Percentiles rank a stretch among this genome's conserved stretches.
Evolutionary conservation across 2,888 invertebrate species (phyloP).

Genomic region (Clusia tigrina): DNA sequence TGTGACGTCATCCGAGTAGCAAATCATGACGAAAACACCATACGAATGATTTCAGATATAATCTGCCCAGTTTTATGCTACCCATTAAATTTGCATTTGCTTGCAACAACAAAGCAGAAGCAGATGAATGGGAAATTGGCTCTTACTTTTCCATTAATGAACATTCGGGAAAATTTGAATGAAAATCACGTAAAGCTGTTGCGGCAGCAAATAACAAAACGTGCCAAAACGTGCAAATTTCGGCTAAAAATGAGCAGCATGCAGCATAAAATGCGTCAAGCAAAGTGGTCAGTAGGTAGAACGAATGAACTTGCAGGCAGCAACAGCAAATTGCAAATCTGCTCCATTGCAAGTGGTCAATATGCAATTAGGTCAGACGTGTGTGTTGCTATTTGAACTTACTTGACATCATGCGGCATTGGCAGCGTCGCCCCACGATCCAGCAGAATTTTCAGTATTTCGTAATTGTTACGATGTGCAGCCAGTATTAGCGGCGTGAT

Average conservation of each 20-base stretch:
- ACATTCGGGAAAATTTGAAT: slow-evolving; percentile 6
- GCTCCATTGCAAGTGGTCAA: no score
- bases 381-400: slow-evolving; percentile 57
- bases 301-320: neutral
- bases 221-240: slow-evolving; percentile 33
- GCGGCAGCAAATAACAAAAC: slow-evolving; percentile 36
- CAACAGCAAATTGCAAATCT: no score
- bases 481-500: slow-evolving; percentile 95
- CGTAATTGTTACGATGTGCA: slow-evolving; percentile 96
- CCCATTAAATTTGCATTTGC: neutral
- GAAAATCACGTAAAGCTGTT: slow-evolving; percentile 37
- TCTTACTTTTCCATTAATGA: neutral
- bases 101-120: slow-evolving; percentile 6
- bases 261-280: neutral
- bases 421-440: slow-evolving; percentile 93
- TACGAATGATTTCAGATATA: neutral
- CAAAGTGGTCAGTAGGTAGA: neutral
- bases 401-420: slow-evolving; percentile 91
- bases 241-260: slow-evolving; percentile 22
- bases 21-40: neutral
- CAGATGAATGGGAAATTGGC: neutral
- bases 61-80: no score
- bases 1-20: no score
- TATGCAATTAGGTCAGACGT: neutral
- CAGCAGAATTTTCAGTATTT: slow-evolving; percentile 91